These are phyloP conservation scores for Mimachlamys varia DNA, from an alignment of 2,888 invertebrate genomes.

Conservation along the genomic window DNA sequence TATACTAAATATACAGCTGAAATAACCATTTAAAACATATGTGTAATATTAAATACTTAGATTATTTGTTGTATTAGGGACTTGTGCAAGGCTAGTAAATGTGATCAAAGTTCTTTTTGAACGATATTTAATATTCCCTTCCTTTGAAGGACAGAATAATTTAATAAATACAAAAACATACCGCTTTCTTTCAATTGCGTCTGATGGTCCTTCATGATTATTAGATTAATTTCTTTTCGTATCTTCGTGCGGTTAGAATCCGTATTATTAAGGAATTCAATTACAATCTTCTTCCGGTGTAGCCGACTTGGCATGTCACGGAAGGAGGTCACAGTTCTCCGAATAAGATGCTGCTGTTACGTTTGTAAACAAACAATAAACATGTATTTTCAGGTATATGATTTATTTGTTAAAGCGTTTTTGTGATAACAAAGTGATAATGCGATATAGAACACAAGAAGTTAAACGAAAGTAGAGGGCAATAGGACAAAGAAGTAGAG, in stretches of 20 bases:
- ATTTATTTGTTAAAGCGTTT: not conserved
- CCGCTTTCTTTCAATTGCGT: no score
- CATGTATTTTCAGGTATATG: not conserved
- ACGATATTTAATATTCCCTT: no score
- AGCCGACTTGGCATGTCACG: not conserved
- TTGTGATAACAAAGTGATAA: not conserved
- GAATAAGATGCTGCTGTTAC: not conserved
- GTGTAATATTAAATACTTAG: no score
- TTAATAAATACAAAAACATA: no score
- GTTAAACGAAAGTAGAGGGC: not conserved
- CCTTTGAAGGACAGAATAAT: no score
- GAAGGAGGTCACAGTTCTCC: not conserved
- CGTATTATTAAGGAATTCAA: not conserved
- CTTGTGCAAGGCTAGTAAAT: not conserved
- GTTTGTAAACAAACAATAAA: not conserved
- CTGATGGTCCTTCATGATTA: not conserved
- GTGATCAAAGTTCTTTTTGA: not conserved
- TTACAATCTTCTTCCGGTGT: not conserved
- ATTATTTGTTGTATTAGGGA: no score
- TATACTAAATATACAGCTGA: no score
- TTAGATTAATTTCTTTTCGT: not conserved
- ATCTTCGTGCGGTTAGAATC: not conserved
- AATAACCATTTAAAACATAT: no score
- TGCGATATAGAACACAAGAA: not conserved
- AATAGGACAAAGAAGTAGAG: conserved; percentile 30